Evolutionary conservation across 2,888 invertebrate genomes (phyloP).

Genomic region (Agrypnus murinus): DNA sequence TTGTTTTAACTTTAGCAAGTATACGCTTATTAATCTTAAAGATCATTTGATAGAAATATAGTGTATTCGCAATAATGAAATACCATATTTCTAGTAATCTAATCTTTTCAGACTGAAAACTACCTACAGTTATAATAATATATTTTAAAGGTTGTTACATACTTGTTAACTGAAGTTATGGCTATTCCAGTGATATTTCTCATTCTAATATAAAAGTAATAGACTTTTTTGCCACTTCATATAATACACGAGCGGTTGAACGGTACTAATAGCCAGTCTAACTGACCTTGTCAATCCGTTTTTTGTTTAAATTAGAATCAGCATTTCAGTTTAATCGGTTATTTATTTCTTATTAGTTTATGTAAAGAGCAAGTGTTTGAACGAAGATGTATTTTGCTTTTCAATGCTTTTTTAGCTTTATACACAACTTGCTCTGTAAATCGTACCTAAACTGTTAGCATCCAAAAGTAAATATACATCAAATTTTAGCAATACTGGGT

Average conservation of each 20-base stretch:
- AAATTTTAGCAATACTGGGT: constrained; percentile 18
- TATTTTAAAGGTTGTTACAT: constrained; percentile 26
- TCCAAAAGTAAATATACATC: constrained; percentile 19
- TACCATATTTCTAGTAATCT: constrained; percentile 27
- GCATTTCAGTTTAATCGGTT: constrained; percentile 8
- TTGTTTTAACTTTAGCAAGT: constrained; percentile 35
- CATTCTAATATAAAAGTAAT: constrained; percentile 13
- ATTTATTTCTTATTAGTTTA: constrained; percentile 18
- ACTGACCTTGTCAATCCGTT: constrained; percentile 11
- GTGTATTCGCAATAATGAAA: constrained; percentile 3
- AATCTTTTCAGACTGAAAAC: constrained; percentile 18
- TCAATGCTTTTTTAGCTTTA: constrained; percentile 33
- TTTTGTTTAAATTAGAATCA: constrained; percentile 8
- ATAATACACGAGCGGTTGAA: background rate
- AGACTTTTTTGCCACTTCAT: background rate
- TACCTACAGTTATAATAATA: constrained; percentile 20
- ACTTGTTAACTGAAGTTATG: constrained; percentile 13
- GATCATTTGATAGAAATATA: background rate
- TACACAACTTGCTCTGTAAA: background rate
- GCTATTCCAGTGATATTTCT: constrained; percentile 8
- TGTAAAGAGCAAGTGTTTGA: constrained; percentile 26
- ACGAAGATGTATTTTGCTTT: constrained; percentile 23
- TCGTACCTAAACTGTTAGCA: constrained; percentile 31
- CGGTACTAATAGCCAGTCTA: background rate
- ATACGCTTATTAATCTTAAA: constrained; percentile 51